Evolutionary conservation across 2,888 invertebrate genomes (phyloP).

Genomic region (Anticlea derivata): DNA sequence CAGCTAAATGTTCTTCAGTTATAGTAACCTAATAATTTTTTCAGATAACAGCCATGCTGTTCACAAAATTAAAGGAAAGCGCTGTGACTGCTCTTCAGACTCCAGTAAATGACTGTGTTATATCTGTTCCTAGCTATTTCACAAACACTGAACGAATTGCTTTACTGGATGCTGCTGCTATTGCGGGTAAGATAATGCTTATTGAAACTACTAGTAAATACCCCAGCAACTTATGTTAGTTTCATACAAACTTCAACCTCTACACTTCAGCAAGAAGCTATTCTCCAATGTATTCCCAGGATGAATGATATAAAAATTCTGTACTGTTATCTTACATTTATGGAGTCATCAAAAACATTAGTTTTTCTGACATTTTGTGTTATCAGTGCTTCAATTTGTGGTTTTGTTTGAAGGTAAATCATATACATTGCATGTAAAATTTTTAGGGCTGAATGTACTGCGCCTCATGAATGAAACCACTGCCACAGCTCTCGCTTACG

Average conservation of each 20-base stretch:
- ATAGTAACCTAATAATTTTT: conserved; percentile 31
- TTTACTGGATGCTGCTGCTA: conserved; percentile 94
- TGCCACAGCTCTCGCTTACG: conserved; percentile 97
- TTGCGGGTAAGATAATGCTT: conserved; percentile 86
- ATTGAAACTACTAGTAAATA: not conserved
- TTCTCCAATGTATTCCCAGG: too few species aligned
- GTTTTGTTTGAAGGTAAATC: conserved; percentile 7
- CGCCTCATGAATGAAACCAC: conserved; percentile 98
- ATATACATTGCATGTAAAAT: too few species aligned
- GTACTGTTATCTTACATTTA: too few species aligned
- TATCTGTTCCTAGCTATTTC: conserved; percentile 96
- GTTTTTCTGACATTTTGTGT: too few species aligned
- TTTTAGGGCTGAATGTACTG: conserved; percentile 92
- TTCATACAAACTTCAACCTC: too few species aligned
- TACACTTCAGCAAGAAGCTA: too few species aligned
- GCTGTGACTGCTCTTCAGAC: conserved; percentile 94
- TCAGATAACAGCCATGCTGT: conserved; percentile 95
- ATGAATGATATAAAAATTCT: too few species aligned
- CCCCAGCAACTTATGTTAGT: too few species aligned
- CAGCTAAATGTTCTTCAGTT: too few species aligned
- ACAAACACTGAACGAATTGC: conserved; percentile 97
- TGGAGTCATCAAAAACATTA: too few species aligned
- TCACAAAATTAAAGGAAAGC: conserved; percentile 97
- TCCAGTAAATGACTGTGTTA: conserved; percentile 96
- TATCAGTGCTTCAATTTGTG: conserved; percentile 1